Base-by-base conservation (phyloP, 1,140 invertebrate genomes). In the Nylanderia fulva region DNA sequence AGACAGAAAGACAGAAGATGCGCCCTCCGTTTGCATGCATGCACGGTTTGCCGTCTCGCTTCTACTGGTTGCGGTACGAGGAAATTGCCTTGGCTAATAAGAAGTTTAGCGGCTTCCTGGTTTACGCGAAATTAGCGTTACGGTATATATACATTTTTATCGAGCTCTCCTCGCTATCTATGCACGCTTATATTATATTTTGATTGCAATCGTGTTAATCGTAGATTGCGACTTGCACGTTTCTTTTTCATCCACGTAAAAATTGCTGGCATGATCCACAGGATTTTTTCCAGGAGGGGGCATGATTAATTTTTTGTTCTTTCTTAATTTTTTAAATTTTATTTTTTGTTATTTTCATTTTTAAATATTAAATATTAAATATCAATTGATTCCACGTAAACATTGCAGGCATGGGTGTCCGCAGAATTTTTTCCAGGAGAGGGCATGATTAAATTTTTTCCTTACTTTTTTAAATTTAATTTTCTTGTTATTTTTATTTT, bases 121-220 rank as follows among this genome's bases (percentile, higher is more conserved):
- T 75, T 42, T 74, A 52, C 69, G 63, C 24, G 69, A 39, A 84
- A 84, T 88, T 87, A 87, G 74, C 82, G 83, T 88, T 86, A 74
- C 42, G 54, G 64, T 83, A 74, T 63, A 63, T 68, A 63, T 71
- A 84, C 21, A 87, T 84, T 75, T 84, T 66, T 61, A 61, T 69
- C 61, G 60, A 74, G 33, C n/a, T 5, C 21, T 36, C n/a, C n/a
- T 39, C 21, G 36, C 45, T 45, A 11, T 69, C 9, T 21, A 8
- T 13, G 42, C 42, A 2, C 9, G 11, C 42, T 1, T 13, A 9
- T 15, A 18, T 9, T 27, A 2, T 11, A 13, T 60, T 24, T 29
- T 27, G n/a, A 64, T 76, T 11, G 24, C 36, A 29, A 66, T 56
- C 27, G 11, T 24, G 11, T 66, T 24, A 18, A 15, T n/a, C 45